These are phyloP conservation scores for Bovichtus variegatus DNA, from an alignment of 2,797 vertebrate genomes.

Conservation along the genomic window DNA sequence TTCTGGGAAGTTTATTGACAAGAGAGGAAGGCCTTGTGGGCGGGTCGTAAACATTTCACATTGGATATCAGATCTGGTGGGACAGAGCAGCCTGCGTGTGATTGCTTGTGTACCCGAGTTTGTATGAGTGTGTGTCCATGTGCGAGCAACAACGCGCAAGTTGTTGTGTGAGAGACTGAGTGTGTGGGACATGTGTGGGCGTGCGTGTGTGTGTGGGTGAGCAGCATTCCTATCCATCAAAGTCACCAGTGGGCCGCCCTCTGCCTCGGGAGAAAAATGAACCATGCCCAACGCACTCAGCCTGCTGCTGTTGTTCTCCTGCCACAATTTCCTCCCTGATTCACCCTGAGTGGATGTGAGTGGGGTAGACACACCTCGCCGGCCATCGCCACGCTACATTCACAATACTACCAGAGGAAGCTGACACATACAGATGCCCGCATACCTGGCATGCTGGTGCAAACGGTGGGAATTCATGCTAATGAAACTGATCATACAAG, in stretches of 20 bases:
- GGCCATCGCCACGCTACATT: conserved; percentile 8
- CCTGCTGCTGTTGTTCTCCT: conserved; percentile 61
- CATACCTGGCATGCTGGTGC: conserved; percentile 41
- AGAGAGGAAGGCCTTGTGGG: conserved; percentile 74
- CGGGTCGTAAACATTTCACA: conserved; percentile 78
- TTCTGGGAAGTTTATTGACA: conserved; percentile 82
- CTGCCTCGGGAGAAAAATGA: conserved; percentile 78
- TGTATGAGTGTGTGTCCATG: conserved; percentile 34
- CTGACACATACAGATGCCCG: conserved; percentile 57
- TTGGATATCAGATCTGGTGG: conserved; percentile 71
- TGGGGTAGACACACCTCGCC: conserved; percentile 68
- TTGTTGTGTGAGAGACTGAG: conserved; percentile 57
- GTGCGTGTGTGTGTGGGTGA: conserved; percentile 79
- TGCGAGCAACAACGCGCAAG: conserved; percentile 28
- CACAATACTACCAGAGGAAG: conserved; percentile 43
- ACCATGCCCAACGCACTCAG: conserved; percentile 66
- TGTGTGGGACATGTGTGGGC: conserved; percentile 78
- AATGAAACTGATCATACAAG: conserved; percentile 15
- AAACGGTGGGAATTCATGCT: conserved; percentile 1
- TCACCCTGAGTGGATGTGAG: conserved; percentile 69
- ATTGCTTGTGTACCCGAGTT: conserved; percentile 16
- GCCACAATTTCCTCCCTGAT: conserved; percentile 78
- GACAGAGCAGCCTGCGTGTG: conserved; percentile 61
- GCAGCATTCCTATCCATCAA: conserved; percentile 86
- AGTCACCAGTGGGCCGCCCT: conserved; percentile 81